Conservation (phyloP, 2,888 invertebrate genomes). For the Escarpia spicata region DNA sequence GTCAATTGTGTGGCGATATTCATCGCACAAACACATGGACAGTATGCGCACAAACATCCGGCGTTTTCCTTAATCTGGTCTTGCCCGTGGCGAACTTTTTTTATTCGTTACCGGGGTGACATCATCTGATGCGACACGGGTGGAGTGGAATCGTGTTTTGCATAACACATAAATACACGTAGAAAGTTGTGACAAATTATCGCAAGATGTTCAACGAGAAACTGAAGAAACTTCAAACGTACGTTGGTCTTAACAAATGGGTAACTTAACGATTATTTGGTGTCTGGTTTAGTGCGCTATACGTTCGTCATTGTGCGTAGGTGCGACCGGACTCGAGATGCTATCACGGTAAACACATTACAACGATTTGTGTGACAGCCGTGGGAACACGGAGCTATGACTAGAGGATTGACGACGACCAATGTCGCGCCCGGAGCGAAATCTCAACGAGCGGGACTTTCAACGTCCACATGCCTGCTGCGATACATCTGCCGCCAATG, state of each 20-base stretch:
- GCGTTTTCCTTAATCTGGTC: conserved; percentile 8
- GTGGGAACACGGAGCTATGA: background rate
- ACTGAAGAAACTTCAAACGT: background rate
- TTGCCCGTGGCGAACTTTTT: background rate
- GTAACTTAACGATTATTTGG: background rate
- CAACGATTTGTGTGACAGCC: conserved; percentile 6
- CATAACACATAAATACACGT: background rate
- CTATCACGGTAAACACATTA: conserved; percentile 10
- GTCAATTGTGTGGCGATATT: conserved; percentile 3
- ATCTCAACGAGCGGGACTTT: background rate
- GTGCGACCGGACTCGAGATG: background rate
- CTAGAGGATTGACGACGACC: conserved; percentile 7
- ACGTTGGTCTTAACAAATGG: background rate
- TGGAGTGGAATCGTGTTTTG: background rate
- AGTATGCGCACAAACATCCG: background rate
- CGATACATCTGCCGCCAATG: background rate
- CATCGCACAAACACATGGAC: conserved; percentile 1
- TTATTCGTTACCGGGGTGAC: background rate
- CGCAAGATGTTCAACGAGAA: background rate
- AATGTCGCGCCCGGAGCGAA: background rate
- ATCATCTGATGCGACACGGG: background rate
- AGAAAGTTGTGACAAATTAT: background rate
- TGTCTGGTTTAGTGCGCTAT: background rate
- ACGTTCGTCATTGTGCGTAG: background rate
- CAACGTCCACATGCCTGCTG: background rate